These are phyloP conservation scores for Dipodomys stephensi DNA, from an alignment of 2,113 vertebrate genomes.

Conservation along the genomic window DNA sequence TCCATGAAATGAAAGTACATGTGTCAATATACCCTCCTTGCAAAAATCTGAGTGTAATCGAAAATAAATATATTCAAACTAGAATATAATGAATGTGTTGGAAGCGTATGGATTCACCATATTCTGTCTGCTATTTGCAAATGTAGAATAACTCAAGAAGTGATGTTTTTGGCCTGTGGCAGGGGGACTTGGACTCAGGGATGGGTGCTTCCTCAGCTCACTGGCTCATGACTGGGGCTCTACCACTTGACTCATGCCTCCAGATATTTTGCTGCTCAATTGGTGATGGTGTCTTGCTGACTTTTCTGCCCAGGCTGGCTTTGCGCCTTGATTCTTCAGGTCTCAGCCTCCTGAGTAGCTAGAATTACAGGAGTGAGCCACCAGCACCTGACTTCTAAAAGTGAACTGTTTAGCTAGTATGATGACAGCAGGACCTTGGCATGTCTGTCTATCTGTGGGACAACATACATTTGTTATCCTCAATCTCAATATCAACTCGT, in stretches of 20 bases:
- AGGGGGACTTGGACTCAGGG: too few relatives aligned
- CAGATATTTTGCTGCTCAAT: too few relatives aligned
- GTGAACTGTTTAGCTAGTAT: neutral
- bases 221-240: too few relatives aligned
- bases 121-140: slow-evolving; percentile 3
- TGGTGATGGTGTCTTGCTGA: too few relatives aligned
- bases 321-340: too few relatives aligned
- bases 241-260: too few relatives aligned
- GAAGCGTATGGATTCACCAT: neutral
- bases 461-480: neutral
- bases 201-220: too few relatives aligned
- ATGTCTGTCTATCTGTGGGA: neutral
- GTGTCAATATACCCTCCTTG: neutral
- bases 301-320: too few relatives aligned
- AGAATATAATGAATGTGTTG: neutral
- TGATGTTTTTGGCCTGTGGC: too few relatives aligned
- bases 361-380: too few relatives aligned
- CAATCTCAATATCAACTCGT: neutral
- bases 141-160: slow-evolving; percentile 11
- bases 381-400: too few relatives aligned
- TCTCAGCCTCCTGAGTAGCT: too few relatives aligned
- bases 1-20: neutral
- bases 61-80: neutral
- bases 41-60: neutral
- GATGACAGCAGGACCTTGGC: neutral